Percentiles rank a stretch among this genome's conserved stretches.
Evolutionary conservation across 2,113 vertebrate genomes (phyloP).

Genomic region (Tyrannus savana): DNA sequence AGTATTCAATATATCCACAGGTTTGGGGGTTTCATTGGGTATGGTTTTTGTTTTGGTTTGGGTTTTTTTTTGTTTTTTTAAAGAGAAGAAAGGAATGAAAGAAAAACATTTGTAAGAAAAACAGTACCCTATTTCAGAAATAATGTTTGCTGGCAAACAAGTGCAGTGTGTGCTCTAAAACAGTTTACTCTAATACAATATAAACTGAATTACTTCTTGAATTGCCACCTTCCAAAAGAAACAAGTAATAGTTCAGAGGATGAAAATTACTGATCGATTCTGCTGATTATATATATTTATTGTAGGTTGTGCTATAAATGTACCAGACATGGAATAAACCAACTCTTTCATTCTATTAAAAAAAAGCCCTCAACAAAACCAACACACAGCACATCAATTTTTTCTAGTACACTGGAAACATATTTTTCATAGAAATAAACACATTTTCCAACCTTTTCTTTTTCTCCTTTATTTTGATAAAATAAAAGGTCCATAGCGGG

Average conservation of each 20-base stretch:
- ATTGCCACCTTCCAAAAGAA: slow-evolving; percentile 71
- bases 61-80: neutral
- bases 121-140: slow-evolving; percentile 53
- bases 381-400: slow-evolving; percentile 7
- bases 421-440: slow-evolving; percentile 67
- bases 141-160: slow-evolving; percentile 66
- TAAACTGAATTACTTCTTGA: slow-evolving; percentile 69
- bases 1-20: neutral
- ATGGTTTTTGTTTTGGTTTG: neutral
- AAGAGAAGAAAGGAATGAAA: slow-evolving; percentile 39
- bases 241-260: slow-evolving; percentile 69
- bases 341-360: slow-evolving; percentile 52
- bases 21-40: neutral
- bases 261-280: slow-evolving; percentile 76
- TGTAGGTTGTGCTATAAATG: slow-evolving; percentile 62
- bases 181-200: slow-evolving; percentile 70
- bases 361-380: neutral
- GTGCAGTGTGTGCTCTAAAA: slow-evolving; percentile 66
- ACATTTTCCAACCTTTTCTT: slow-evolving; percentile 68
- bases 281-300: slow-evolving; percentile 79
- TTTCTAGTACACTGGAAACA: slow-evolving; percentile 6
- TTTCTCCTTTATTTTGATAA: slow-evolving; percentile 66
- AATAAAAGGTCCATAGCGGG: slow-evolving; percentile 77
- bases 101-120: slow-evolving; percentile 45
- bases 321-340: slow-evolving; percentile 55